A percentile compares a stretch with the other conserved stretches of the same genome.
Conservation (phyloP, 2,797 vertebrate species). For the Ptychadena robeensis region DNA sequence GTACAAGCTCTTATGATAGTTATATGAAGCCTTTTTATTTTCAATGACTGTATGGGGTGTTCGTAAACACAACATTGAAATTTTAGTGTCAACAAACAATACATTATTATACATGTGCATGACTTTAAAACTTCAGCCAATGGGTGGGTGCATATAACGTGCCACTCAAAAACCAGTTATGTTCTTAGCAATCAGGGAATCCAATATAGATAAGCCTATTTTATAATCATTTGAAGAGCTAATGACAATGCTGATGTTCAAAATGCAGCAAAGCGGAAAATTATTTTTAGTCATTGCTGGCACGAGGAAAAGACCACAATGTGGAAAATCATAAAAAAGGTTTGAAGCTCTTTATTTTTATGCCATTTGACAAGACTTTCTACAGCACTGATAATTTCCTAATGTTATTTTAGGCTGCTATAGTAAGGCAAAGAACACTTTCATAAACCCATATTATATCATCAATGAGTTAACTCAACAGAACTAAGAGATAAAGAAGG, state of each 20-base stretch:
- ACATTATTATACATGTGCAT: background rate
- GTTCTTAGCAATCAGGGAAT: conserved; percentile 20
- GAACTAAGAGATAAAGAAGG: background rate
- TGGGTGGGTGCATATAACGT: background rate
- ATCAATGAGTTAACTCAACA: background rate
- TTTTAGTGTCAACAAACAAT: background rate
- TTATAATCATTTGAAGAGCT: conserved; percentile 23
- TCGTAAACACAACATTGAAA: background rate
- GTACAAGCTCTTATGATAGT: too few relatives aligned
- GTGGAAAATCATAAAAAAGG: background rate
- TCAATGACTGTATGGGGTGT: background rate
- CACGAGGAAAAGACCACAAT: conserved; percentile 9
- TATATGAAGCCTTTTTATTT: too few relatives aligned
- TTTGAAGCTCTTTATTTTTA: background rate
- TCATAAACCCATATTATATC: too few relatives aligned
- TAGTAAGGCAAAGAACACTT: too few relatives aligned
- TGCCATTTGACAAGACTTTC: background rate
- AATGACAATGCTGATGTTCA: conserved; percentile 45
- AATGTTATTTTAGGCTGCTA: background rate
- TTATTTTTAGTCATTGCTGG: conserved; percentile 31
- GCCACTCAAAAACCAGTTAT: background rate
- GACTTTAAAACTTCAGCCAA: background rate
- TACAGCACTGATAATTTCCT: background rate
- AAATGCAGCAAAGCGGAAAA: conserved; percentile 41
- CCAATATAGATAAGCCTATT: conserved; percentile 8